Evolutionary conservation across 2,113 vertebrate species (phyloP).

Genomic region (Proteles cristata): DNA sequence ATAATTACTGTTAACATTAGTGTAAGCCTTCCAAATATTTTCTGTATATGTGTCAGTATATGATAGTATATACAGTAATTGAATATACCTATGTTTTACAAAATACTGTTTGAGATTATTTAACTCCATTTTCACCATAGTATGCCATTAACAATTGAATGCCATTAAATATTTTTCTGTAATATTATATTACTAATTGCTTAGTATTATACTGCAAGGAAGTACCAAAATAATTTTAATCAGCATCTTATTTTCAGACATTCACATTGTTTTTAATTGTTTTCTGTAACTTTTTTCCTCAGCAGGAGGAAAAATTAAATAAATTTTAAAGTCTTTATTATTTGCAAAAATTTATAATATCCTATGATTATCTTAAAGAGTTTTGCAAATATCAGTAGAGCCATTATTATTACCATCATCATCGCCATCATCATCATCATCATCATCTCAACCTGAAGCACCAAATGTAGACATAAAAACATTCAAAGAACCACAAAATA

Average conservation of each 20-base stretch:
- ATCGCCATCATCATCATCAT: not conserved
- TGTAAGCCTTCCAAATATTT: not conserved
- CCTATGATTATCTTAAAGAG: not conserved
- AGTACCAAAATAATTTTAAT: not conserved
- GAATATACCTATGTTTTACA: not conserved
- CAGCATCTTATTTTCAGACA: not conserved
- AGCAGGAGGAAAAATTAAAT: not conserved
- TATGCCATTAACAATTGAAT: conserved; percentile 23
- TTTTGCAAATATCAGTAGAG: not conserved
- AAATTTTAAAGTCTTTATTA: not conserved
- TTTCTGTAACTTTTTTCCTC: not conserved
- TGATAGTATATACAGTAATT: not conserved
- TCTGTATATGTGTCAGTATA: not conserved
- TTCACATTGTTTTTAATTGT: not conserved
- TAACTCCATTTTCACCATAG: not conserved
- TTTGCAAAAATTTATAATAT: not conserved
- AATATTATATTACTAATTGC: conserved; percentile 17
- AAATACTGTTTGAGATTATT: not conserved
- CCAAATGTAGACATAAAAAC: conserved; percentile 21
- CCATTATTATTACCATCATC: not conserved
- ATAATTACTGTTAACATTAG: not conserved
- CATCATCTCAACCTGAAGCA: not conserved
- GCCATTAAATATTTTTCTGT: conserved; percentile 3
- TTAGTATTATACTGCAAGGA: not conserved
- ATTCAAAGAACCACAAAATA: conserved; percentile 1